Conservation (phyloP, 1,140 invertebrate species). For the Dinothrombium tinctorium region DNA sequence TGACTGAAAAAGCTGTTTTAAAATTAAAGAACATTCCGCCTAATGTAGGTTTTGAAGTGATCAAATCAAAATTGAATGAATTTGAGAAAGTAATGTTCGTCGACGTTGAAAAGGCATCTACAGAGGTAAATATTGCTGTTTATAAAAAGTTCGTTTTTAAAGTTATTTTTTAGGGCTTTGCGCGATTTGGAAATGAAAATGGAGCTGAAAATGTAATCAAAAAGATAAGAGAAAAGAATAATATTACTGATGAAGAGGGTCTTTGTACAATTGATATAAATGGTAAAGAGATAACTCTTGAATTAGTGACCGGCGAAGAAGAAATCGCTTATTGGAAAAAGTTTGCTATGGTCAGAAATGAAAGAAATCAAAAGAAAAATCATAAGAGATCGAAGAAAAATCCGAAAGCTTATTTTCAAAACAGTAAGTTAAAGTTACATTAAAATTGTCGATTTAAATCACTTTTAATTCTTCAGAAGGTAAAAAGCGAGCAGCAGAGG, state of each 20-base stretch:
- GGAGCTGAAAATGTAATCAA: background rate
- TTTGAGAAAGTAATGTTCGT: too few relatives aligned
- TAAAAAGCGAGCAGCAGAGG: too few relatives aligned
- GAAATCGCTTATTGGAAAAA: conserved; percentile 5
- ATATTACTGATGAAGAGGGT: background rate
- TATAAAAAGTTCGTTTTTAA: too few relatives aligned
- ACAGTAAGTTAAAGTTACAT: background rate
- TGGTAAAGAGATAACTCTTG: conserved; percentile 1
- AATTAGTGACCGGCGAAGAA: conserved; percentile 1
- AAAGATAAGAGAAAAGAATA: background rate
- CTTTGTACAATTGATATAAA: background rate
- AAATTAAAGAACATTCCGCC: background rate
- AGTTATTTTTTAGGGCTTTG: too few relatives aligned
- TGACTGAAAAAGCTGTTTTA: conserved; percentile 3
- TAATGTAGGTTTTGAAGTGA: background rate
- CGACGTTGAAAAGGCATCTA: too few relatives aligned
- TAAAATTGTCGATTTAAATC: too few relatives aligned
- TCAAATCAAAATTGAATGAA: too few relatives aligned
- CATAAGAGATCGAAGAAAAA: background rate
- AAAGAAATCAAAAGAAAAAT: conserved; percentile 1
- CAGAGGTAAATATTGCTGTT: too few relatives aligned
- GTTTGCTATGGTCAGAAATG: background rate
- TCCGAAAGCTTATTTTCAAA: background rate
- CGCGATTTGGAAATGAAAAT: background rate
- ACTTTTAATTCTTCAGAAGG: too few relatives aligned